Evolutionary conservation across 2,888 invertebrate genomes (phyloP).

Genomic region (Parelbella ahira): DNA sequence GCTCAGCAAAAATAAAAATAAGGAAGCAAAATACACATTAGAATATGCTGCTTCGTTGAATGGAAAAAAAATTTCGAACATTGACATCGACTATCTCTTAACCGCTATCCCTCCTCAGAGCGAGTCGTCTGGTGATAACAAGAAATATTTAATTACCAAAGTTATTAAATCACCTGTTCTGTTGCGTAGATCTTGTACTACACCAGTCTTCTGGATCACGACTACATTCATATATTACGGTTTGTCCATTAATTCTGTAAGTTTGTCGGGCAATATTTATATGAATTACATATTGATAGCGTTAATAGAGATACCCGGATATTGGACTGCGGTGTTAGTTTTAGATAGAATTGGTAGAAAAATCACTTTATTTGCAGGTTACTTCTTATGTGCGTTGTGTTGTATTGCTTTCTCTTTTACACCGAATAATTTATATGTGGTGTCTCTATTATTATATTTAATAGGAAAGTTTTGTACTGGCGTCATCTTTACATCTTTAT

Average conservation of each 20-base stretch:
- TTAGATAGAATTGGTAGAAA: constrained; percentile 82
- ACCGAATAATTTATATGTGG: constrained; percentile 48
- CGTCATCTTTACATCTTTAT: constrained; percentile 83
- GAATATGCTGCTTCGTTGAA: constrained; percentile 82
- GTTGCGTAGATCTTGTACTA: constrained; percentile 81
- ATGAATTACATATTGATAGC: constrained; percentile 85
- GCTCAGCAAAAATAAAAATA: constrained; percentile 82
- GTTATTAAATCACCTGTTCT: constrained; percentile 78
- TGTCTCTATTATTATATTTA: constrained; percentile 72
- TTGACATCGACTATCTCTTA: constrained; percentile 57
- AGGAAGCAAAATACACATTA: constrained; percentile 81
- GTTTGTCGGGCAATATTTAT: constrained; percentile 87
- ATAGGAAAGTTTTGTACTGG: constrained; percentile 84
- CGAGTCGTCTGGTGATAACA: constrained; percentile 31
- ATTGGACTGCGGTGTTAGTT: constrained; percentile 81
- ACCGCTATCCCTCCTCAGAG: constrained; percentile 49
- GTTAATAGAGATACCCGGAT: constrained; percentile 86
- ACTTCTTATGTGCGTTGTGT: constrained; percentile 67
- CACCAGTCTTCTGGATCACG: constrained; percentile 89
- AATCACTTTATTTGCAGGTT: constrained; percentile 57
- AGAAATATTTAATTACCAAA: constrained; percentile 47
- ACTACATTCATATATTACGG: constrained; percentile 90
- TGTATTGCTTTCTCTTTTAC: constrained; percentile 77
- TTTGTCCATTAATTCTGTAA: constrained; percentile 87
- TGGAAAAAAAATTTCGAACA: constrained; percentile 71